These are phyloP conservation scores for Periophthalmus magnuspinnatus DNA, from an alignment of 2,797 vertebrate species.

Conservation along the genomic window DNA sequence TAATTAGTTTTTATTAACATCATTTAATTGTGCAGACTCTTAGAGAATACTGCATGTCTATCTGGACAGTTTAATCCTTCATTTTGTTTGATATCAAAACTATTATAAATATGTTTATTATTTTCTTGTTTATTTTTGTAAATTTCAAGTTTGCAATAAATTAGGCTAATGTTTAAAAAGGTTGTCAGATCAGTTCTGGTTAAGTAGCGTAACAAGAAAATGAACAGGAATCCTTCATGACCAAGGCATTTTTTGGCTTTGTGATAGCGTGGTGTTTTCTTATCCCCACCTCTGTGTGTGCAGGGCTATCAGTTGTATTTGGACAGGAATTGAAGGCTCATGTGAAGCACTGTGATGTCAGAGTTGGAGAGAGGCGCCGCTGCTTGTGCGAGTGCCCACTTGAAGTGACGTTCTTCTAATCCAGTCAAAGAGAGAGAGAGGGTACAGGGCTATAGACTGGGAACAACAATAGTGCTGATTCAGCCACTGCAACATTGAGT, in stretches of 20 bases:
- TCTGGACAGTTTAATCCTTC: not conserved
- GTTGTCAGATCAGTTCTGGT: not conserved
- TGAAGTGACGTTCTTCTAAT: conserved; percentile 51
- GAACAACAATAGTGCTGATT: conserved; percentile 72
- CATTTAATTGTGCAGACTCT: too few species aligned
- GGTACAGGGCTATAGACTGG: conserved; percentile 36
- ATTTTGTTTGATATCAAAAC: not conserved
- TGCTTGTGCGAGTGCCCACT: conserved; percentile 54
- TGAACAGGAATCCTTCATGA: not conserved
- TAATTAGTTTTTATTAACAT: not conserved
- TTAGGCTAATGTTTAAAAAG: not conserved
- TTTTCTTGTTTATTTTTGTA: not conserved
- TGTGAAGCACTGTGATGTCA: conserved; percentile 56
- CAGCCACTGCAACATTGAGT: conserved; percentile 75
- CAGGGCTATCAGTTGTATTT: conserved; percentile 39
- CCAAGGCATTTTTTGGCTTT: not conserved
- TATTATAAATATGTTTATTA: not conserved
- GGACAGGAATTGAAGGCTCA: conserved; percentile 39
- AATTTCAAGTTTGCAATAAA: not conserved
- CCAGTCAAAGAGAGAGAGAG: conserved; percentile 5
- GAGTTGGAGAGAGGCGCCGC: conserved; percentile 35
- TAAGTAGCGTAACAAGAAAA: not conserved
- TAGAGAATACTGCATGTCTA: not conserved
- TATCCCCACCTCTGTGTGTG: conserved; percentile 9
- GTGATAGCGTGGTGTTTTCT: conserved; percentile 12